phyloP scores from a whole-genome alignment of 2,113 vertebrate genomes.

The Poecilia latipinna region DNA sequence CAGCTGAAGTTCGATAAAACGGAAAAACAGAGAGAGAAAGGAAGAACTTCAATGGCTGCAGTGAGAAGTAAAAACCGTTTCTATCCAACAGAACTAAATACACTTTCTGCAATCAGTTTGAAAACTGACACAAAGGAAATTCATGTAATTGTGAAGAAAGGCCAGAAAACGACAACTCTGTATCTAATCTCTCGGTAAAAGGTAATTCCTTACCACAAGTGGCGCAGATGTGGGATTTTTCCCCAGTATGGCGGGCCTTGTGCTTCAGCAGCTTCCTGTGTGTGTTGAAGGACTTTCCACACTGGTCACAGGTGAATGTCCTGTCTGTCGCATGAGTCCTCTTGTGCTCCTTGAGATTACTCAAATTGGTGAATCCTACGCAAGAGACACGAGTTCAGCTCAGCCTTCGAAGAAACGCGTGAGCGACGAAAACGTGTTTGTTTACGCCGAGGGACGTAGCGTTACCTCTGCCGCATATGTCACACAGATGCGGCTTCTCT shows the following conservation, averaged over 20 bases:
- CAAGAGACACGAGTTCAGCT: not conserved
- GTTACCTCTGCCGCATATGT: slow-evolving; percentile 94
- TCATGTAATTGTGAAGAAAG: no score
- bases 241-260: slow-evolving; percentile 87
- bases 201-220: slow-evolving; percentile 86
- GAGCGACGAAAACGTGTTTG: not conserved
- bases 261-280: slow-evolving; percentile 94
- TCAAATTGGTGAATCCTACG: slow-evolving; percentile 95
- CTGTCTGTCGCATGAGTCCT: slow-evolving; percentile 92
- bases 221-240: slow-evolving; percentile 91
- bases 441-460: slow-evolving; percentile 4
- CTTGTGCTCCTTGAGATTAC: slow-evolving; percentile 97
- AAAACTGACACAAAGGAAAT: not conserved
- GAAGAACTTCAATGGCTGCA: no score
- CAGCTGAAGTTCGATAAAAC: no score
- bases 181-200: not conserved
- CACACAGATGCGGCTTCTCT: slow-evolving; percentile 94
- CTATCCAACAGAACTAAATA: no score
- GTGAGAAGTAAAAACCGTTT: no score
- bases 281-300: slow-evolving; percentile 97
- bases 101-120: no score
- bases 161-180: not conserved
- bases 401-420: not conserved
- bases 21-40: no score
- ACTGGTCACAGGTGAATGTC: slow-evolving; percentile 94